These are phyloP conservation scores for Athrips mouffetella DNA, from an alignment of 2,888 invertebrate species.

Conservation along the genomic window DNA sequence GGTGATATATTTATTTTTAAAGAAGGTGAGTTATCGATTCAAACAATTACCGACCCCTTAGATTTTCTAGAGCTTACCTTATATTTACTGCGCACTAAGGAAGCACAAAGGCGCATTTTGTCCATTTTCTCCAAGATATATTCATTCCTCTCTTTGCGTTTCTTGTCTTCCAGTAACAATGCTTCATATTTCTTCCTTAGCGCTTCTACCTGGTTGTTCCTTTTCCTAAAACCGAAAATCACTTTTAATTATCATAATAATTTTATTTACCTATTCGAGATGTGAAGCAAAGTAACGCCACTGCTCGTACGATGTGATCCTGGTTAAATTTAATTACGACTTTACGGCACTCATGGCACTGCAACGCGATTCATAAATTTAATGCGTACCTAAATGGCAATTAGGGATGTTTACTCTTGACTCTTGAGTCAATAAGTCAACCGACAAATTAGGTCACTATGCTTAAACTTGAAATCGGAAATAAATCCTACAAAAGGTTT, in stretches of 20 bases:
- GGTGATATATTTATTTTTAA: background rate
- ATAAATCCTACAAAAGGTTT: too few species aligned
- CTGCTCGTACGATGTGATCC: too few species aligned
- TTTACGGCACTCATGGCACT: too few species aligned
- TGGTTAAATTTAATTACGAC: too few species aligned
- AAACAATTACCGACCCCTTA: background rate
- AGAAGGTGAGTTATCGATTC: background rate
- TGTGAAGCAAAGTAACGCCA: too few species aligned
- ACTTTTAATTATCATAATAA: background rate
- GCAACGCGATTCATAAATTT: too few species aligned
- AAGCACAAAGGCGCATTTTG: slow-evolving; percentile 54
- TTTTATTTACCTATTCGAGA: background rate
- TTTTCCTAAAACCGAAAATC: slow-evolving; percentile 43
- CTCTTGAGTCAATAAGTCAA: too few species aligned
- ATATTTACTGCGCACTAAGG: slow-evolving; percentile 40
- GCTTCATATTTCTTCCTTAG: slow-evolving; percentile 66
- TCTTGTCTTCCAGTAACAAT: slow-evolving; percentile 68
- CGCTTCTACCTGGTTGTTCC: slow-evolving; percentile 57
- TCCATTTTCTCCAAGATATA: slow-evolving; percentile 64
- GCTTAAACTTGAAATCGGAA: too few species aligned
- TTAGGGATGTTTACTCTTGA: too few species aligned
- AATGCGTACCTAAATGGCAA: too few species aligned
- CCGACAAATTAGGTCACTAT: too few species aligned
- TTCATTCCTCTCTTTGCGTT: slow-evolving; percentile 65
- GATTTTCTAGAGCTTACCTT: slow-evolving; percentile 36